phyloP scores from a whole-genome alignment of 2,113 vertebrate genomes.

The Melanerpes aurifrons region DNA sequence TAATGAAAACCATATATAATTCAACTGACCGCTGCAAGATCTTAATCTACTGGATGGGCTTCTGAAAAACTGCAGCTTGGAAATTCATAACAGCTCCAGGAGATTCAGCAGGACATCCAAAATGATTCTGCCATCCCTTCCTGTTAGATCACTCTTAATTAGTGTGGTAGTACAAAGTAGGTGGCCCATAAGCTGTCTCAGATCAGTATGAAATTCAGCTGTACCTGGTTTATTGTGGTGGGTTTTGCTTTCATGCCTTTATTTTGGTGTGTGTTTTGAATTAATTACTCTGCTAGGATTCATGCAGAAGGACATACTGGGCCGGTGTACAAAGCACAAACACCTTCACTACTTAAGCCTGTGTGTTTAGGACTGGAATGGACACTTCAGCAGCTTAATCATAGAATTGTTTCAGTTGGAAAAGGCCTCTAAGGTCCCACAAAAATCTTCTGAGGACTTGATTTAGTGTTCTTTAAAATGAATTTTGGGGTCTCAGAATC shows the following conservation, averaged over 20 bases:
- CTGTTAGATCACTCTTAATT: not conserved
- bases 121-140: not conserved
- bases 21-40: constrained; percentile 21
- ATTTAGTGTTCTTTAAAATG: not conserved
- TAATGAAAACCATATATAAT: constrained; percentile 34
- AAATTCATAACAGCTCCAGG: not conserved
- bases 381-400: not conserved
- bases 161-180: not conserved
- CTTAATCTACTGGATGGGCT: not conserved
- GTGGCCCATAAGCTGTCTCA: not conserved
- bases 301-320: not conserved
- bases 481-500: not conserved
- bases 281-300: not conserved
- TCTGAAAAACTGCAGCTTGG: not conserved
- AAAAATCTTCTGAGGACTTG: accelerated
- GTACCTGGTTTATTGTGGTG: not conserved
- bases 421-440: too few species aligned
- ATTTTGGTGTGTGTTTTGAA: not conserved
- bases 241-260: not conserved
- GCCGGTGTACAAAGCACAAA: accelerated
- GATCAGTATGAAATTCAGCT: not conserved
- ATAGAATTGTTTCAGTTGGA: too few species aligned
- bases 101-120: not conserved
- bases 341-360: not conserved
- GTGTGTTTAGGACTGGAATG: not conserved